Evolutionary conservation across 2,113 vertebrate genomes (phyloP).

Genomic region (Corythaeola cristata): DNA sequence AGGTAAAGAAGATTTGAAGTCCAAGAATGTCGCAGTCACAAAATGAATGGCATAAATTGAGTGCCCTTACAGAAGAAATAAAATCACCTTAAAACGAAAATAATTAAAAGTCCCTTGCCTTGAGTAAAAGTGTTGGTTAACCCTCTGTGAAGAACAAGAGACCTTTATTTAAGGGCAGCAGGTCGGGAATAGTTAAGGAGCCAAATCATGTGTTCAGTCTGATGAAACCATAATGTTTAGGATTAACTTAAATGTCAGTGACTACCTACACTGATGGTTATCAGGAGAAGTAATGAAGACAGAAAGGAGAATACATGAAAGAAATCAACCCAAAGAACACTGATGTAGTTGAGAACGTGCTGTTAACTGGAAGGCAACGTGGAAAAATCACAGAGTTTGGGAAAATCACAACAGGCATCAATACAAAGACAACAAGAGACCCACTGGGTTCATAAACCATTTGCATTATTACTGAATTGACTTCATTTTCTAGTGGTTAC

Average conservation of each 20-base stretch:
- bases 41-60: slow-evolving; percentile 28
- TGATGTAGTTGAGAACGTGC: neutral
- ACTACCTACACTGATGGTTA: neutral
- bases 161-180: neutral
- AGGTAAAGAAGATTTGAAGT: slow-evolving; percentile 33
- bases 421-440: neutral
- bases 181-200: neutral
- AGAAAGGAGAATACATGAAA: neutral
- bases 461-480: neutral
- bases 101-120: neutral
- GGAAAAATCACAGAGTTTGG: neutral
- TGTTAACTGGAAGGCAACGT: neutral
- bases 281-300: neutral
- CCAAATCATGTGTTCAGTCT: neutral
- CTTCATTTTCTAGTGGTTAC: neutral
- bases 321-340: neutral
- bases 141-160: neutral
- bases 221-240: neutral
- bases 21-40: neutral
- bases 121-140: neutral
- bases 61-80: neutral
- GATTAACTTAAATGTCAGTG: slow-evolving; percentile 8
- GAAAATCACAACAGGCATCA: neutral
- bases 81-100: neutral
- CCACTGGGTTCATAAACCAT: neutral